phyloP scores from a whole-genome alignment of 2,113 vertebrate species.

The Aegithalos caudatus region DNA sequence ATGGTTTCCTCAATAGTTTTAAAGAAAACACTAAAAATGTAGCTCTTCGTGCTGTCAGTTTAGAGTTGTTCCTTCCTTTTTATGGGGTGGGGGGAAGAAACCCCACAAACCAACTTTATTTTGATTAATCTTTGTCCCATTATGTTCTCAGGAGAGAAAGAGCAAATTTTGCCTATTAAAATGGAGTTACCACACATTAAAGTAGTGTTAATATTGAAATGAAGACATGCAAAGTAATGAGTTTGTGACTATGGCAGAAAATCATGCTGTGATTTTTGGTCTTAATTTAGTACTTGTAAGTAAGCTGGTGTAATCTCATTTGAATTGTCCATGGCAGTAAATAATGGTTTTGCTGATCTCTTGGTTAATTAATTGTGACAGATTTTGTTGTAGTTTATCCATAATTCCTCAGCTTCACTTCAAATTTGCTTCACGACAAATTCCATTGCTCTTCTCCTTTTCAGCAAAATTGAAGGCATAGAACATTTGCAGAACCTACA shows the following conservation, averaged over 20 bases:
- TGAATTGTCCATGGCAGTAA: background rate
- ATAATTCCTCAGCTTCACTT: background rate
- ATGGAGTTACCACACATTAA: background rate
- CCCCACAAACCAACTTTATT: background rate
- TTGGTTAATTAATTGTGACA: background rate
- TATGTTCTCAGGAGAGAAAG: rapidly evolving
- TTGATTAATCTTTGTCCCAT: background rate
- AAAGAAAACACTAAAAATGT: background rate
- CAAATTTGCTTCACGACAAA: background rate
- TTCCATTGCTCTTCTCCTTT: background rate
- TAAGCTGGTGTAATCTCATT: background rate
- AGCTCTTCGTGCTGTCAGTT: background rate
- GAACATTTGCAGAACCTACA: constrained; percentile 82
- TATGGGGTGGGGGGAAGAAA: background rate
- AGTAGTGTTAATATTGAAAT: background rate
- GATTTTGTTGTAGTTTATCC: background rate
- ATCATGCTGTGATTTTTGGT: background rate
- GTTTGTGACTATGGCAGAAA: background rate
- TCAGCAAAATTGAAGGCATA: constrained; percentile 86
- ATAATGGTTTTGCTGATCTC: background rate
- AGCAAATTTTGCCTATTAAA: background rate
- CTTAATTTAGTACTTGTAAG: background rate
- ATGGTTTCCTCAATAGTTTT: background rate
- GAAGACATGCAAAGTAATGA: background rate
- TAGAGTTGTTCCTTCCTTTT: background rate